Conservation (phyloP, 2,113 vertebrate genomes). For the Orthonyx spaldingii region DNA sequence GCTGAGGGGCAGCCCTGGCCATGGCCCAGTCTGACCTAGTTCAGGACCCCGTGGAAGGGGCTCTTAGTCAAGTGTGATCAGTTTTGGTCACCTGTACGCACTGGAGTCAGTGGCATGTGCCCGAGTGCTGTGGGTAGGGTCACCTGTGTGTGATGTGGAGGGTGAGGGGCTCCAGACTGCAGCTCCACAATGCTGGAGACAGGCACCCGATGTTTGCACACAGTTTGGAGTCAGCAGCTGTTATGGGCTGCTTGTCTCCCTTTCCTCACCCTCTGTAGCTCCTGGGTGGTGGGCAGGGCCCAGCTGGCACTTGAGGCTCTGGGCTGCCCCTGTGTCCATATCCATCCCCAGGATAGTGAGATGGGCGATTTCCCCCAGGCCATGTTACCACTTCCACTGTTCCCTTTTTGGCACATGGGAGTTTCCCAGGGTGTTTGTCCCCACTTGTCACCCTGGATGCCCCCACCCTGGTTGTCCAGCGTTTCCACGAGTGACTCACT, state of each 20-base stretch:
- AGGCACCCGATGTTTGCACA: neutral
- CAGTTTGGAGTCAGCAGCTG: neutral
- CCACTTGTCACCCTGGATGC: accelerated
- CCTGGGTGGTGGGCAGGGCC: neutral
- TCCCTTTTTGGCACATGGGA: accelerated
- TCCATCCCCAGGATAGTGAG: neutral
- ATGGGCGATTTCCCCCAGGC: neutral
- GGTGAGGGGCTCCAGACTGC: neutral
- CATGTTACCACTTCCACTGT: neutral
- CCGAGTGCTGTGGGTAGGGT: no score
- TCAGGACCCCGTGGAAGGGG: neutral
- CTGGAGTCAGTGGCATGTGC: accelerated
- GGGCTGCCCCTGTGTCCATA: accelerated
- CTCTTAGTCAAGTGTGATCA: neutral
- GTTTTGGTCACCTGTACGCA: accelerated
- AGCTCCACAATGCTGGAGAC: neutral
- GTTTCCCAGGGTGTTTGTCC: neutral
- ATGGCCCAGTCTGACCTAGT: neutral
- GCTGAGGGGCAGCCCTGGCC: neutral
- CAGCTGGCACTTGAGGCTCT: neutral
- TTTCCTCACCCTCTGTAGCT: accelerated
- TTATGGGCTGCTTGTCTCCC: accelerated
- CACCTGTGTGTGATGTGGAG: neutral
- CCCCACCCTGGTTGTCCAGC: neutral
- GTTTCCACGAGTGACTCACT: accelerated